Evolutionary conservation across 2,113 vertebrate genomes (phyloP).

Genomic region (Aegithalos caudatus): DNA sequence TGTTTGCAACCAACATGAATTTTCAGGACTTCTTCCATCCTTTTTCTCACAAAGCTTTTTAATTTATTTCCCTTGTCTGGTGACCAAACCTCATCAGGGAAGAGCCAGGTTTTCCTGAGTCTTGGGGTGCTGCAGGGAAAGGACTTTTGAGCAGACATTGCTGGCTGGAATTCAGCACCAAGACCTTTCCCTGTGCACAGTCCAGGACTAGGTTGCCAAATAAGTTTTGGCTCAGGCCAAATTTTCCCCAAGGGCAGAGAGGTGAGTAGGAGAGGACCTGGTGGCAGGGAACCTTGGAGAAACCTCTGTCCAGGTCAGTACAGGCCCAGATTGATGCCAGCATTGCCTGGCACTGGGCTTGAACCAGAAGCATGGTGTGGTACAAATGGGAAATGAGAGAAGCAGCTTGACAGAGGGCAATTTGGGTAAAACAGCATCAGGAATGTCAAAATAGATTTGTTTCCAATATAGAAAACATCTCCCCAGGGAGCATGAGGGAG

Average conservation of each 20-base stretch:
- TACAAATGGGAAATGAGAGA: fast-evolving
- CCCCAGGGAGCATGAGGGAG: not conserved
- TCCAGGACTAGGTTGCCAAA: fast-evolving
- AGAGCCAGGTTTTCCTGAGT: not conserved
- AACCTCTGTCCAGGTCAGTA: fast-evolving
- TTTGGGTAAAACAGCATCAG: not conserved
- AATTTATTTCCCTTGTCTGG: not conserved
- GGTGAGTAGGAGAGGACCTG: not conserved
- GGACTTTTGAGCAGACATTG: not conserved
- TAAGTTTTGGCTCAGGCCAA: not conserved
- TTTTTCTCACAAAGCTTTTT: not conserved
- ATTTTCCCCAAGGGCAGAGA: not conserved
- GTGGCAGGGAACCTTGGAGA: not conserved
- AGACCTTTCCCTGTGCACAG: not conserved
- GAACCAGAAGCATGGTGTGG: fast-evolving
- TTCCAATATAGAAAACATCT: constrained; percentile 18
- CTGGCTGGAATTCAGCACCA: not conserved
- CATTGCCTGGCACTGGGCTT: not conserved
- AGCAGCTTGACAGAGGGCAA: not conserved
- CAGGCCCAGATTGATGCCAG: not conserved
- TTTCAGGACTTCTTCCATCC: not conserved
- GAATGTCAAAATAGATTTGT: constrained; percentile 26
- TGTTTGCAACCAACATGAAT: not conserved
- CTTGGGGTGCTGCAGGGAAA: not conserved
- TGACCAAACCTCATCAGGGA: not conserved